Evolutionary conservation across 2,888 invertebrate genomes (phyloP).

Genomic region (Choreutis nemorana): DNA sequence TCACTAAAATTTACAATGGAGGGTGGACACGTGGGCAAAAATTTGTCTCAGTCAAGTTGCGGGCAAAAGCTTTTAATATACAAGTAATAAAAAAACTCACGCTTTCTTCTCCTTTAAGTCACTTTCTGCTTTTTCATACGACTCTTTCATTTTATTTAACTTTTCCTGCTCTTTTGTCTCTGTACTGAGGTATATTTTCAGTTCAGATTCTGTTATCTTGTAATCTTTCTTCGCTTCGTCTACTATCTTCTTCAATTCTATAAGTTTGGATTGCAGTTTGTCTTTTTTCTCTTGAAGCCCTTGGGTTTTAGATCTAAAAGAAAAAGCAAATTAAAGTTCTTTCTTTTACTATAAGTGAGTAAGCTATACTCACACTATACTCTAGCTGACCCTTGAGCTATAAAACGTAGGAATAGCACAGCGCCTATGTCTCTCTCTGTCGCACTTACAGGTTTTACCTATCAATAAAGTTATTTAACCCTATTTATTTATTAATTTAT

Average conservation of each 20-base stretch:
- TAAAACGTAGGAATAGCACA: too few relatives aligned
- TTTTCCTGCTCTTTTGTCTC: conserved; percentile 70
- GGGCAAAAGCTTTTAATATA: too few relatives aligned
- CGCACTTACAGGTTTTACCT: too few relatives aligned
- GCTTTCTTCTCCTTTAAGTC: conserved; percentile 62
- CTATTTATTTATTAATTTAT: not conserved
- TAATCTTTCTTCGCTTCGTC: conserved; percentile 70
- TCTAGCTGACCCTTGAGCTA: too few relatives aligned
- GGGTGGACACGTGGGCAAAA: too few relatives aligned
- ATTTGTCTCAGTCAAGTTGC: too few relatives aligned
- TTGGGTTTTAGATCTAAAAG: conserved; percentile 67
- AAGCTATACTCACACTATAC: too few relatives aligned
- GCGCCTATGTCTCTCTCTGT: too few relatives aligned
- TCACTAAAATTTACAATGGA: too few relatives aligned
- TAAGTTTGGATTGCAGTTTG: conserved; percentile 71
- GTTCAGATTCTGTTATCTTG: conserved; percentile 76
- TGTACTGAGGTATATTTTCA: conserved; percentile 77
- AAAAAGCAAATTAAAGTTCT: conserved; percentile 3
- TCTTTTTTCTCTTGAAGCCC: conserved; percentile 77
- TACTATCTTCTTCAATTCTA: conserved; percentile 72
- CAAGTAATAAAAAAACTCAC: too few relatives aligned
- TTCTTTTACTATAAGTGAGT: not conserved
- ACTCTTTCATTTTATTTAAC: conserved; percentile 66
- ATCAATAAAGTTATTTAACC: conserved; percentile 1
- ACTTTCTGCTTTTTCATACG: conserved; percentile 38